Percentiles rank a stretch among this genome's conserved stretches.
phyloP scores from a whole-genome alignment of 2,888 invertebrate genomes.

The Luffia ferchaultella region DNA sequence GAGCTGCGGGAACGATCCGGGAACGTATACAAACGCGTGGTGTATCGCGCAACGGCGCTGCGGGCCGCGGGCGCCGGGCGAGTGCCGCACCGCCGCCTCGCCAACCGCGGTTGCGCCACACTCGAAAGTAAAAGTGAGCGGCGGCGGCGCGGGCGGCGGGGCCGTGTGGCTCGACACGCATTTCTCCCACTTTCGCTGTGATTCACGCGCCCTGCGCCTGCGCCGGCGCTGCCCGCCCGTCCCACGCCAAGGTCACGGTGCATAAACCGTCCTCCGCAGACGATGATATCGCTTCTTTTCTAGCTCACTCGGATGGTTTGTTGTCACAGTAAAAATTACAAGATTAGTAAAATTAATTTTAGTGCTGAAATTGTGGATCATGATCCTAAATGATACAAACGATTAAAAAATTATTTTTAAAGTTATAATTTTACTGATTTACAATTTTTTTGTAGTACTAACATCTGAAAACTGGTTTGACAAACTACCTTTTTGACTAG shows the following conservation, averaged over 20 bases:
- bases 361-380: no score
- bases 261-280: no score
- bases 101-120: constrained; percentile 60
- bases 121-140: constrained; percentile 64
- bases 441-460: no score
- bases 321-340: no score
- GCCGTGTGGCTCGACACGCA: constrained; percentile 27
- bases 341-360: no score
- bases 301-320: no score
- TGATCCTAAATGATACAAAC: no score
- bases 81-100: constrained; percentile 55
- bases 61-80: constrained; percentile 64
- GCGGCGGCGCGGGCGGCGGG: constrained; percentile 41
- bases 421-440: no score
- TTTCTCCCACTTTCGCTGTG: constrained; percentile 67
- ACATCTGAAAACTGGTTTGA: no score
- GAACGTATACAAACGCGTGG: constrained; percentile 19
- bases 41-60: constrained; percentile 57
- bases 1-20: constrained; percentile 18
- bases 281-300: no score
- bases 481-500: no score
- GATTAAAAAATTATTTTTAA: no score
- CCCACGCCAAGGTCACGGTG: constrained; percentile 54
- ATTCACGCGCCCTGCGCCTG: constrained; percentile 30
- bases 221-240: constrained; percentile 18